Percentiles rank a stretch among this genome's conserved stretches.
Conservation (phyloP, 1,140 invertebrate genomes). For the Pogonomyrmex barbatus region DNA sequence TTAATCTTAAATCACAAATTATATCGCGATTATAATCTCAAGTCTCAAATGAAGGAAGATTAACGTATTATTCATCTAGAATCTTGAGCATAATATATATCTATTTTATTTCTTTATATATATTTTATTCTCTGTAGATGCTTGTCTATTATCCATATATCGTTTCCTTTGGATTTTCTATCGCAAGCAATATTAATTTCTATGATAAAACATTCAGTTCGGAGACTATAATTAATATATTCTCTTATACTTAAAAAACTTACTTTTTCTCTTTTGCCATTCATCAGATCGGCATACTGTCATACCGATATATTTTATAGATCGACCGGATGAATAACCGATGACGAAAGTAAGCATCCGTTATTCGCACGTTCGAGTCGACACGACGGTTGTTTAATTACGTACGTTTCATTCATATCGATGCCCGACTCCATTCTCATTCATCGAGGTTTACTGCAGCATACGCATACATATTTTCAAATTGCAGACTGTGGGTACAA, state of each 20-base stretch:
- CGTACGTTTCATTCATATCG: conserved; percentile 67
- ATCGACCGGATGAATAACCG: conserved; percentile 39
- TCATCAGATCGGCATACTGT: neutral
- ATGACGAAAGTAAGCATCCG: conserved; percentile 68
- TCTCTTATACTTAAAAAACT: neutral
- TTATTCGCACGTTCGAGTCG: conserved; percentile 56
- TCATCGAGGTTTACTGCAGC: conserved; percentile 53
- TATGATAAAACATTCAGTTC: neutral
- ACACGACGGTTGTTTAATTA: conserved; percentile 65
- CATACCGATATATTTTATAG: conserved; percentile 9
- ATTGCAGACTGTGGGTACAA: neutral
- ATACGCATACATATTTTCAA: neutral
- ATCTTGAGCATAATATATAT: neutral
- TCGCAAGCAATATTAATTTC: neutral
- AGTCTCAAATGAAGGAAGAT: neutral
- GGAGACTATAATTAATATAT: neutral
- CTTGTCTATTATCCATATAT: neutral
- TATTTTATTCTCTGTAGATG: neutral
- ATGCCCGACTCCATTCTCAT: conserved; percentile 50
- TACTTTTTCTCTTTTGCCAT: conserved; percentile 24
- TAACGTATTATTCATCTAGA: neutral
- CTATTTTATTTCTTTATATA: neutral
- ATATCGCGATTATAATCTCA: neutral
- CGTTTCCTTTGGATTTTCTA: neutral
- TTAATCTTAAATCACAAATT: neutral